Base-by-base conservation (phyloP, 2,888 invertebrate genomes). In the Ceriagrion tenellum region DNA sequence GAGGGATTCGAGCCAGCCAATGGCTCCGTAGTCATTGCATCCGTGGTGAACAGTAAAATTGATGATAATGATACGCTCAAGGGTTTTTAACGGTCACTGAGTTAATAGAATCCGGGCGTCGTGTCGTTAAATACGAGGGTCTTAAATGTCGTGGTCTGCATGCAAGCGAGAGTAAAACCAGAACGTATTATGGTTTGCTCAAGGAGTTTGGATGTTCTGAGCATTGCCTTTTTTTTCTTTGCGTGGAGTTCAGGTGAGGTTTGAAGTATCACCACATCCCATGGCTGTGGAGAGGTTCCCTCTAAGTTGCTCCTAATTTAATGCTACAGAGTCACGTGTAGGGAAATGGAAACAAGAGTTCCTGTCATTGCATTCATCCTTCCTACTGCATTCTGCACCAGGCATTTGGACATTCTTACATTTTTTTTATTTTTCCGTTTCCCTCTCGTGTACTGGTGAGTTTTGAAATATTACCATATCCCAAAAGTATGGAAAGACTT, bases 51-150 rank as follows among this genome's bases (percentile, higher is more conserved):
- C 35, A 81, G 81, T 81, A 16, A 35, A 81, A 81, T 81, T 81
- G 35, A 81, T 81, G 81, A 26, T 81, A 81, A 81, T 81, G 81
- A 81, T 81, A 81, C 81, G 35, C 81, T 81, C 81, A 35, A 35
- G 18, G 35, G 30, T 81, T 81, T 69, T 81, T 26, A 35, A 16
- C 35, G 35, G 81, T 81, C 30, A 16, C 30, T 16, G 35, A 81
- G 81, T 10, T 35, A 35, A 81, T 81, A 35, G 30, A 35, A 81
- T 13, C 16, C 4, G 81, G 26, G 8, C 30, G 26, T 81, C 81
- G 81, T n/a, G 35, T 81, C 16, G 26, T 30, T 26, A 18, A 16
- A 81, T 16, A 81, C 35, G 81, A 30, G 35, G n/a, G 81, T 81
- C 35, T 81, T 81, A 81, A 69, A 81, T 81, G 35, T 81, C 18